These are phyloP conservation scores for Plectropomus leopardus DNA, from an alignment of 2,113 vertebrate species.

Conservation along the genomic window DNA sequence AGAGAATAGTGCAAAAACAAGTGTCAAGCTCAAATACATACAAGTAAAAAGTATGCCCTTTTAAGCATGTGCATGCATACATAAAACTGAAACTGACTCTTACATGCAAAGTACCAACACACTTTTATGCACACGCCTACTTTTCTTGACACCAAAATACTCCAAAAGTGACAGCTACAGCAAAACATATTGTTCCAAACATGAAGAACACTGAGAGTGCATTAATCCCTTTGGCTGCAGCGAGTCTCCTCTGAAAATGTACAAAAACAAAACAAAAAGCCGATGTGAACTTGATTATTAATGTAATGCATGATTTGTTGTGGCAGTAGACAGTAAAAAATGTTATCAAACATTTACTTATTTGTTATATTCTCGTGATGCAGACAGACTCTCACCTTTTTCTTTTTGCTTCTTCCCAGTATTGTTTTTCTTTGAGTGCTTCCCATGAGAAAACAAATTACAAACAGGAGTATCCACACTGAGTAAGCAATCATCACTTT, in stretches of 20 bases:
- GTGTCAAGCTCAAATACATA: not conserved
- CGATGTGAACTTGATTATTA: not conserved
- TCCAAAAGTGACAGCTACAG: not conserved
- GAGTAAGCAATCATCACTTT: constrained; percentile 19
- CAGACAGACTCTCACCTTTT: constrained; percentile 25
- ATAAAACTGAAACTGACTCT: not conserved
- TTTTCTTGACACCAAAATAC: not conserved
- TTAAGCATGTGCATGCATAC: not conserved
- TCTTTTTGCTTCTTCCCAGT: not conserved
- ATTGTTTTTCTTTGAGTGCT: not conserved
- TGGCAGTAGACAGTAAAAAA: not conserved
- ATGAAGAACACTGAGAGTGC: not conserved
- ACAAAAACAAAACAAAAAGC: too few species aligned
- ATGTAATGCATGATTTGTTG: not conserved
- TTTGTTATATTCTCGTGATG: not conserved
- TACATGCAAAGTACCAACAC: not conserved
- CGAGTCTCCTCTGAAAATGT: constrained; percentile 31
- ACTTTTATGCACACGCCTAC: not conserved
- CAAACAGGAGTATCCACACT: constrained; percentile 18
- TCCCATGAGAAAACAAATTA: not conserved
- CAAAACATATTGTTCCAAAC: not conserved
- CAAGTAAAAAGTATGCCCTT: too few species aligned
- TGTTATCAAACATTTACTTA: not conserved
- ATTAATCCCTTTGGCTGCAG: accelerated
- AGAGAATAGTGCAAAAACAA: not conserved